Base-by-base conservation (phyloP, 53 echinoderm and acorn worm species). In the Echinarachnius parma region DNA sequence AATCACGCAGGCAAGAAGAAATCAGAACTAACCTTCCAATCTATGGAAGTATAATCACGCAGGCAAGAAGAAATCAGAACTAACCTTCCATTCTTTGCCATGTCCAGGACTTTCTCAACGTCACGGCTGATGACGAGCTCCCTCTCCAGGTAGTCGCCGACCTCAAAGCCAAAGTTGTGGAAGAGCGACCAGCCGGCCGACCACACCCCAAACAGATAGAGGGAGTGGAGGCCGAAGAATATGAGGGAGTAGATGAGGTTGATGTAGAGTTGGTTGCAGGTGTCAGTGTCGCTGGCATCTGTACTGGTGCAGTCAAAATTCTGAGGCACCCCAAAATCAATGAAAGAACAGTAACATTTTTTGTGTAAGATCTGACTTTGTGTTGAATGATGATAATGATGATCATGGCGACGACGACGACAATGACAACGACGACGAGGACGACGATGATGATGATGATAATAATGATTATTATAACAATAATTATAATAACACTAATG, bases 91-190 rank as follows among this genome's bases (percentile, higher is more conserved):
- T 67, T 72, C 53, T 84, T 83, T 19, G 94, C 94, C 2, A 87
- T 79, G 26, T 83, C 65, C 32, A 94, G 86, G 47, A 94, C 87
- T 62, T 94, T 94, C 75, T 90, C 94, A 25, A 94, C 89, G 48
- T 94, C 89, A 27, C 89, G 77, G 11, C 83, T 90, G 21, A 94
- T 87, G 23, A 94, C 72, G 45, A 90, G 84, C 15, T 80, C 75
- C 49, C 78, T 75, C 55, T 94, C 94, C 49, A 94, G 76, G 77
- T 63, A 81, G 57, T 94, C 94, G 0, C 94, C 94, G 21, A 89
- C 66, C 28, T 81, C 39, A 35, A 94, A 94, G 21, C 75, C 64
- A 59, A 94, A 94, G 72, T 87, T 94, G 27, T 72, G 72, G 33
- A 94, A 77, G 59, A 94, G 69, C 1, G 84, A 64, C 80, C 86